phyloP scores from a whole-genome alignment of 2,888 invertebrate genomes.

The Leucozona laternaria region DNA sequence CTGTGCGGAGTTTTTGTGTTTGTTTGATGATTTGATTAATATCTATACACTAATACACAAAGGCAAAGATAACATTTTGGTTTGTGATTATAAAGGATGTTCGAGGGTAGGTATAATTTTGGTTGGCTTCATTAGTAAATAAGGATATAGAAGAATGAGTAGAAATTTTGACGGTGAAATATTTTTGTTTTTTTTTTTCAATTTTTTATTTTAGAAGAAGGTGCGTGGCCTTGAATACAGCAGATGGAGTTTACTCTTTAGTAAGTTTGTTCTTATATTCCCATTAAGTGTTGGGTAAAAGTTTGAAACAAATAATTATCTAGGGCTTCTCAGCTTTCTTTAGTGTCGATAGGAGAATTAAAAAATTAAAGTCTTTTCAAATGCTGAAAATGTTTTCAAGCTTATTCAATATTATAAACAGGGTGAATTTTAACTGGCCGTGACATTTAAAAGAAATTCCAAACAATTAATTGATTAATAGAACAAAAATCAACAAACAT shows the following conservation, averaged over 20 bases:
- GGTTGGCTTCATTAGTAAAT: background rate
- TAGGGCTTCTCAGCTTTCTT: too few species aligned
- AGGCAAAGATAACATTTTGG: constrained; percentile 3
- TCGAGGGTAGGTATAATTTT: background rate
- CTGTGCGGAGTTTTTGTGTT: background rate
- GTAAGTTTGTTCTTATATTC: background rate
- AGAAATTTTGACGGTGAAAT: background rate
- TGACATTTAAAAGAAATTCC: too few species aligned
- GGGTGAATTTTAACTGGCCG: too few species aligned
- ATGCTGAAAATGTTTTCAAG: too few species aligned
- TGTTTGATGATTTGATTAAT: constrained; percentile 6
- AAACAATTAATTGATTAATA: too few species aligned
- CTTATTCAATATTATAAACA: too few species aligned
- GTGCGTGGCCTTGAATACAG: background rate
- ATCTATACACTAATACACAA: background rate
- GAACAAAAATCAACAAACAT: too few species aligned
- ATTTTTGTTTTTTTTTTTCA: background rate
- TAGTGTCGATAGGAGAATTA: too few species aligned
- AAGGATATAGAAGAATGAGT: background rate
- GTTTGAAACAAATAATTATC: background rate
- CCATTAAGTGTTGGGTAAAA: background rate
- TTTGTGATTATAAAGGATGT: background rate
- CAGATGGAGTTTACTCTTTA: background rate
- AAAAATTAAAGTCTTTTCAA: too few species aligned
- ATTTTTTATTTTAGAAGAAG: background rate